phyloP scores from a whole-genome alignment of 2,888 invertebrate genomes.

The Melieria crassipennis region DNA sequence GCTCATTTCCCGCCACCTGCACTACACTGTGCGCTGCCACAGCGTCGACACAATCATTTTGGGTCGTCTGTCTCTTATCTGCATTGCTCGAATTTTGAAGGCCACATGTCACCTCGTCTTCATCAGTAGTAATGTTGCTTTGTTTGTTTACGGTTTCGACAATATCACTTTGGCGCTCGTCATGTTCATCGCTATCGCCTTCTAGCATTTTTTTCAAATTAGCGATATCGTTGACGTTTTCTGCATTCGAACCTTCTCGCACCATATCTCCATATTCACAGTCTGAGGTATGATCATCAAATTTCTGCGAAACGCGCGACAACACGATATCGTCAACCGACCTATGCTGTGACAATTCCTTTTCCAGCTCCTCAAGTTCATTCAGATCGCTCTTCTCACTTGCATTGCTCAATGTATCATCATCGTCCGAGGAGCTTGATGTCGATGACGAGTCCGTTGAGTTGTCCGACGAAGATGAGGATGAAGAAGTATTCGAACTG shows the following conservation, averaged over 20 bases:
- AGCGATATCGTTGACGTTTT: slow-evolving; percentile 51
- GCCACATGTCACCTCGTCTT: neutral
- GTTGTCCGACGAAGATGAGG: neutral
- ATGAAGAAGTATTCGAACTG: slow-evolving; percentile 17
- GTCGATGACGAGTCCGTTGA: neutral
- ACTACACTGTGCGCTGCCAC: too few relatives aligned
- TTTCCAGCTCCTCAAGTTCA: slow-evolving; percentile 56
- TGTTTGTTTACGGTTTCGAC: neutral
- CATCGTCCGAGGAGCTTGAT: slow-evolving; percentile 28
- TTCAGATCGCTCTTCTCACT: slow-evolving; percentile 47
- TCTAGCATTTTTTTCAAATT: slow-evolving; percentile 58
- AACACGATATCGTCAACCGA: neutral
- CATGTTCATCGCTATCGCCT: slow-evolving; percentile 40
- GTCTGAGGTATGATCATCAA: too few relatives aligned
- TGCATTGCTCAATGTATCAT: slow-evolving; percentile 20
- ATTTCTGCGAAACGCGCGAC: neutral
- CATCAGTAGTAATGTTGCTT: neutral
- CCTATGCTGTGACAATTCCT: slow-evolving; percentile 52
- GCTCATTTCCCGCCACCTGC: too few relatives aligned
- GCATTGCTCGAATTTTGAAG: neutral
- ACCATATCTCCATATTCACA: neutral
- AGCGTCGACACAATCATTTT: too few relatives aligned
- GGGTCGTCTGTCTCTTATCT: too few relatives aligned
- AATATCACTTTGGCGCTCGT: slow-evolving; percentile 7
- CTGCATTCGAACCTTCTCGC: neutral